phyloP scores from a whole-genome alignment of 2,888 invertebrate genomes.

The Anthophora plumipes region DNA sequence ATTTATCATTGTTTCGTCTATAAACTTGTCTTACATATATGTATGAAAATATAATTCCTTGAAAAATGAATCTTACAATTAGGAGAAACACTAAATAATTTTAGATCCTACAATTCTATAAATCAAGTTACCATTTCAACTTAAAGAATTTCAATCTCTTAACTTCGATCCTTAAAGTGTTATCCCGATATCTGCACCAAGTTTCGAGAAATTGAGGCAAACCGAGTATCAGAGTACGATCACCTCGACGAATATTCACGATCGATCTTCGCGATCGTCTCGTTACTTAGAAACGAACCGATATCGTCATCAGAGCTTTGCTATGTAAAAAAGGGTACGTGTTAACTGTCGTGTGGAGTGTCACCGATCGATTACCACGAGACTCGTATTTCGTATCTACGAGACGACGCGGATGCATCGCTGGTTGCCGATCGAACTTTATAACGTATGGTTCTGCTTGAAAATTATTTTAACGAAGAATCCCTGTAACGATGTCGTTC shows the following conservation, averaged over 20 bases:
- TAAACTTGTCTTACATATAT: no score
- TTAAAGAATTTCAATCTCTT: no score
- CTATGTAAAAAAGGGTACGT: conserved; percentile 1
- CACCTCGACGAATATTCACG: background rate
- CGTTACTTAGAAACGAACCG: background rate
- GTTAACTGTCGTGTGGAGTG: background rate
- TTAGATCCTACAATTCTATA: no score
- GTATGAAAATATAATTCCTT: no score
- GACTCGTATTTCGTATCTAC: background rate
- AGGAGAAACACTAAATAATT: no score
- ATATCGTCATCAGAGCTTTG: background rate
- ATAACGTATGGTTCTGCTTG: background rate
- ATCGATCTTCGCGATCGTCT: background rate
- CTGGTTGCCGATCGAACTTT: background rate
- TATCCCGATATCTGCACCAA: no score
- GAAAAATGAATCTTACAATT: no score
- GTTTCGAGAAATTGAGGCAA: no score
- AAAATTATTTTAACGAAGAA: background rate
- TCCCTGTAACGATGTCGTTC: background rate
- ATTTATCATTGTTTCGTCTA: no score
- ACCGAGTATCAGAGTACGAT: no score
- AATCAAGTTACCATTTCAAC: no score
- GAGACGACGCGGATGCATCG: background rate
- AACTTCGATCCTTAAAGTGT: no score
- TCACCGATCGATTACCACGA: conserved; percentile 12